phyloP scores from a whole-genome alignment of 2,797 vertebrate species.

The Oryzias sinensis region DNA sequence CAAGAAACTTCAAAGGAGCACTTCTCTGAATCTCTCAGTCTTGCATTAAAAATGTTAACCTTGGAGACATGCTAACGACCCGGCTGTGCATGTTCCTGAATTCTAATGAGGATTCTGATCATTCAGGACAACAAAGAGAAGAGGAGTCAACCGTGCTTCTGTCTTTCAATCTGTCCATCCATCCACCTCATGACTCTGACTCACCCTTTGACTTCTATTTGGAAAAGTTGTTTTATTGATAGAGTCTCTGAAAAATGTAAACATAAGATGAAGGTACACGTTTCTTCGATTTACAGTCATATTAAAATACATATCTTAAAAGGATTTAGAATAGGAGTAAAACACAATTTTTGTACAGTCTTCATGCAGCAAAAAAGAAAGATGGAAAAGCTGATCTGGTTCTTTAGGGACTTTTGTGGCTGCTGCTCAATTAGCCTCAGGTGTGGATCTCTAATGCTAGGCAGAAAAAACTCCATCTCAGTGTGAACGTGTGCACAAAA shows the following conservation, averaged over 20 bases:
- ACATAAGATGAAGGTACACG: constrained; percentile 1
- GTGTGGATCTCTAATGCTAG: constrained; percentile 68
- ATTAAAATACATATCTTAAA: background rate
- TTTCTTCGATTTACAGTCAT: background rate
- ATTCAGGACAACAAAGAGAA: constrained; percentile 53
- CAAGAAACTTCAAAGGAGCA: constrained; percentile 81
- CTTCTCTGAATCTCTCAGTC: constrained; percentile 78
- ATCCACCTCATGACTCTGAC: constrained; percentile 20
- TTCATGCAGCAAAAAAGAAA: constrained; percentile 18
- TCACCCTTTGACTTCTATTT: constrained; percentile 11
- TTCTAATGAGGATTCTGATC: constrained; percentile 76
- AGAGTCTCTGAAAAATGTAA: constrained; percentile 15
- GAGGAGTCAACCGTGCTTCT: constrained; percentile 41
- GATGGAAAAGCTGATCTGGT: constrained; percentile 32
- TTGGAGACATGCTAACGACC: constrained; percentile 81
- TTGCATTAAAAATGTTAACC: constrained; percentile 85
- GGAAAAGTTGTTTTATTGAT: constrained; percentile 31
- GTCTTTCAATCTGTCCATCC: constrained; percentile 25
- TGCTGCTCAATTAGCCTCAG: constrained; percentile 66
- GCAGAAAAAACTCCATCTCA: constrained; percentile 52
- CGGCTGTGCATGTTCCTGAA: constrained; percentile 65
- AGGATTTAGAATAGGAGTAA: constrained; percentile 9
- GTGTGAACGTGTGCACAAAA: constrained; percentile 46
- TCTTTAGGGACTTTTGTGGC: constrained; percentile 46
- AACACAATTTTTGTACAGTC: constrained; percentile 9